Evolutionary conservation across 2,888 invertebrate genomes (phyloP).

Genomic region (Patella pellucida): DNA sequence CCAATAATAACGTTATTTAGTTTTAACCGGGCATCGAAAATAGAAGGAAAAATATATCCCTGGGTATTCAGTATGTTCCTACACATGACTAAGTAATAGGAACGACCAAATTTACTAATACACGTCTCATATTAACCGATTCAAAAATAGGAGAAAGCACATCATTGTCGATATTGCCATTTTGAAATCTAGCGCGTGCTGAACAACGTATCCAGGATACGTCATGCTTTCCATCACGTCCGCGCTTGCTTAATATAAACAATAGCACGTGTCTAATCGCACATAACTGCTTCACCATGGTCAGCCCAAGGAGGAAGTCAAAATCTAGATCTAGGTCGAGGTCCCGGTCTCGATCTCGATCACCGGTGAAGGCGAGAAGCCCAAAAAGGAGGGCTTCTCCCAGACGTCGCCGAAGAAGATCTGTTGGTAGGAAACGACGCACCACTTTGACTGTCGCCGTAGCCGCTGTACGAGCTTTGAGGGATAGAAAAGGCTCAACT

Average conservation of each 20-base stretch:
- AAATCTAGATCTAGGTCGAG: background rate
- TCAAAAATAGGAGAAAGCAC: too few relatives aligned
- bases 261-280: background rate
- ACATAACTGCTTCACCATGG: background rate
- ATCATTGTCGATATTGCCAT: background rate
- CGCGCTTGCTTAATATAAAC: background rate
- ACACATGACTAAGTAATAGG: too few relatives aligned
- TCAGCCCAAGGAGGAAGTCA: background rate
- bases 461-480: constrained; percentile 12
- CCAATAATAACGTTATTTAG: too few relatives aligned
- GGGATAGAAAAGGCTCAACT: background rate
- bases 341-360: constrained; percentile 1
- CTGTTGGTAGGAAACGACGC: background rate
- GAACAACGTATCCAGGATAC: background rate
- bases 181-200: background rate
- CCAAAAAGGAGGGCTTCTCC: background rate
- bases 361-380: background rate
- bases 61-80: too few relatives aligned
- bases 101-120: too few relatives aligned
- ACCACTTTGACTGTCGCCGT: background rate
- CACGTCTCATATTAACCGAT: too few relatives aligned
- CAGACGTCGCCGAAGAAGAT: background rate
- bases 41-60: too few relatives aligned
- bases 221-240: background rate
- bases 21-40: too few relatives aligned